These are phyloP conservation scores for Spermophilus dauricus DNA, from an alignment of 2,113 vertebrate genomes.

Conservation along the genomic window DNA sequence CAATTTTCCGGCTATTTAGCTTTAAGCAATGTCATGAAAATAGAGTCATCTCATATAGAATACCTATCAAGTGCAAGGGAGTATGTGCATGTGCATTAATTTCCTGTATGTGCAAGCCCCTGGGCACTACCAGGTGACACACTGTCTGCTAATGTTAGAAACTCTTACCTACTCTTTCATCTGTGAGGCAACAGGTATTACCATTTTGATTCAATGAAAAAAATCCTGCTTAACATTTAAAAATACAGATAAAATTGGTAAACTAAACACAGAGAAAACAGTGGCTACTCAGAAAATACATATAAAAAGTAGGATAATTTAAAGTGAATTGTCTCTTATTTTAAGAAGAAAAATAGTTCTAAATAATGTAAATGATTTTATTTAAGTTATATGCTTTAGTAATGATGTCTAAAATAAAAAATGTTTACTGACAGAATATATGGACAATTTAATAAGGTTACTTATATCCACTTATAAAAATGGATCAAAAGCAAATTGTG, in stretches of 20 bases:
- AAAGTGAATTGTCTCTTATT: background rate
- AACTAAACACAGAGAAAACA: background rate
- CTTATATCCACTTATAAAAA: background rate
- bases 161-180: background rate
- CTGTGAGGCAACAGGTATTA: background rate
- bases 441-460: background rate
- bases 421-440: background rate
- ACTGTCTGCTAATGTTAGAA: background rate
- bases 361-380: background rate
- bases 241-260: background rate
- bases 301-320: background rate
- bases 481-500: background rate
- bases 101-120: background rate
- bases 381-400: background rate
- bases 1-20: background rate
- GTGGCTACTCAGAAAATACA: background rate
- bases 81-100: background rate
- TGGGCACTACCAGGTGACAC: background rate
- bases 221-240: background rate
- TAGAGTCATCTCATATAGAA: background rate
- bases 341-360: background rate
- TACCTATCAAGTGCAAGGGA: background rate
- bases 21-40: background rate
- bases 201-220: background rate
- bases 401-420: background rate